Percentiles rank a stretch among this genome's conserved stretches.
These are phyloP conservation scores for Acrocephalus arundinaceus DNA, from an alignment of 2,113 vertebrate species.

Conservation along the genomic window DNA sequence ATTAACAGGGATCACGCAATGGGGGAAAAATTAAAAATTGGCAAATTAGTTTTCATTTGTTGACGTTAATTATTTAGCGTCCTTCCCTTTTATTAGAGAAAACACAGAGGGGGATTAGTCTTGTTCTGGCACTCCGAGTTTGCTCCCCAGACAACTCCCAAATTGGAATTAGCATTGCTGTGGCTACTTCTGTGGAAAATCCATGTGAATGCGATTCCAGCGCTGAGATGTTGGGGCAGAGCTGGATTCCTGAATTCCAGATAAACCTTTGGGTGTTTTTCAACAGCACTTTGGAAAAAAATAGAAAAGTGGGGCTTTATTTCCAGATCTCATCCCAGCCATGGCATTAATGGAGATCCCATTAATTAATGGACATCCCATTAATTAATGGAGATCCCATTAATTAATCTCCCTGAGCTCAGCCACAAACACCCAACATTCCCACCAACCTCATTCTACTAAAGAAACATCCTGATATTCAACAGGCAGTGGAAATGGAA, in stretches of 20 bases:
- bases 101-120: background rate
- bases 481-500: background rate
- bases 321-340: background rate
- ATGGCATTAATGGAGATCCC: background rate
- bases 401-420: background rate
- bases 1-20: conserved; percentile 47
- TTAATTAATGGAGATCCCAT: background rate
- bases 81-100: conserved; percentile 45
- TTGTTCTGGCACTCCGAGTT: background rate
- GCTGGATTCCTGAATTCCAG: background rate
- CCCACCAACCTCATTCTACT: background rate
- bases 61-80: conserved; percentile 72
- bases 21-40: conserved; percentile 66
- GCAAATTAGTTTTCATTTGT: conserved; percentile 77
- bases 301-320: background rate
- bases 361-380: background rate
- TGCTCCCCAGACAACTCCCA: conserved; percentile 9
- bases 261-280: background rate
- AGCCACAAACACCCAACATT: background rate
- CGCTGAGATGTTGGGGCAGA: background rate
- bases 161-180: background rate
- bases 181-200: background rate
- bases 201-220: background rate
- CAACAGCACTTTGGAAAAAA: background rate
- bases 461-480: background rate